phyloP scores from a whole-genome alignment of 2,888 invertebrate species.

The Hydraecia micacea region DNA sequence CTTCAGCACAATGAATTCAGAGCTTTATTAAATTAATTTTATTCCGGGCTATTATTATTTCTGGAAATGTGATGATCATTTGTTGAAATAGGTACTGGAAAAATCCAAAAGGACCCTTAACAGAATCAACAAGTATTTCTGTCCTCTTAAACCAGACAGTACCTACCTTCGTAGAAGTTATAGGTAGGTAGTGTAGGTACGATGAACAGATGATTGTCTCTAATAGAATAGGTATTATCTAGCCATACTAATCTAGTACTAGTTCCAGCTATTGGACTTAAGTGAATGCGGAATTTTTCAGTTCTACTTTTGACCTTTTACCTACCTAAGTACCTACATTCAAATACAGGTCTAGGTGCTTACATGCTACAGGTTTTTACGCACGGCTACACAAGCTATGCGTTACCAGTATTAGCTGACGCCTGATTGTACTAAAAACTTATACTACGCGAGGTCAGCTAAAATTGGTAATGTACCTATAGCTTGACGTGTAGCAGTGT shows the following conservation, averaged over 20 bases:
- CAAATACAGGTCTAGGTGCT: neutral
- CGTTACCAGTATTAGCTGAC: neutral
- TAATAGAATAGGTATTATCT: neutral
- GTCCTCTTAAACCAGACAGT: neutral
- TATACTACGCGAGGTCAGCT: neutral
- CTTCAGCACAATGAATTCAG: conserved; percentile 11
- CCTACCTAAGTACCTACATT: neutral
- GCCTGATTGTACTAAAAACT: neutral
- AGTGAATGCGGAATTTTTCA: neutral
- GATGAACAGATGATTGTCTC: neutral
- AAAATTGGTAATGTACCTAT: neutral
- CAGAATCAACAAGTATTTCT: conserved; percentile 44
- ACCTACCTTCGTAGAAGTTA: neutral
- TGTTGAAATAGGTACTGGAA: neutral
- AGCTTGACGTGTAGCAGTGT: neutral
- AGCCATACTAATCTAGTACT: neutral
- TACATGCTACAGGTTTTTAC: neutral
- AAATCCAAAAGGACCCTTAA: neutral
- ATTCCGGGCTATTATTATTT: neutral
- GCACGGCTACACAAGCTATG: neutral
- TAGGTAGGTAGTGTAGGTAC: neutral
- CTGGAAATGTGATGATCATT: neutral
- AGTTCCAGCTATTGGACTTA: neutral
- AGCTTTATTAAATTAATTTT: conserved; percentile 8
- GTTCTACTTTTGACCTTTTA: neutral